Conservation (phyloP, 2,797 vertebrate species). For the Rhadinocentrus ornatus region DNA sequence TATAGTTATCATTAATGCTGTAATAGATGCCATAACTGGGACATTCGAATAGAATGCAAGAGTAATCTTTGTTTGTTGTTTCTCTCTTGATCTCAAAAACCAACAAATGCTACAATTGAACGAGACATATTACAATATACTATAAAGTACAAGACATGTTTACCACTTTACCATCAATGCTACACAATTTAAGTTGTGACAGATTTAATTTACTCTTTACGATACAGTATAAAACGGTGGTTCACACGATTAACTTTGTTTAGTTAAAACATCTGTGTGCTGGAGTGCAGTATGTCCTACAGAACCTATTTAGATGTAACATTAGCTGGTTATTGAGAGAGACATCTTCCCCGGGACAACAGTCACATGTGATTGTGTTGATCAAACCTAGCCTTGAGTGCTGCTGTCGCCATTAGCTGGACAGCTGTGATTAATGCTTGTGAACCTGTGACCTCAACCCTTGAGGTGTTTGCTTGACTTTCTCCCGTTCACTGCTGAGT, state of each 20-base stretch:
- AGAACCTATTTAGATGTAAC: not conserved
- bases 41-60: not conserved
- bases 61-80: not conserved
- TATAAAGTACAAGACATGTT: not conserved
- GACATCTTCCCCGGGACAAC: constrained; percentile 75
- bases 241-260: not conserved
- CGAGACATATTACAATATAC: not conserved
- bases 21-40: not conserved
- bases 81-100: not conserved
- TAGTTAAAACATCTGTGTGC: constrained; percentile 4
- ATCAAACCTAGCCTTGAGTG: constrained; percentile 75
- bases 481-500: constrained; percentile 30
- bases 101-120: not conserved
- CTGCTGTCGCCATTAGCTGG: constrained; percentile 78
- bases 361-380: constrained; percentile 78
- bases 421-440: constrained; percentile 85
- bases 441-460: constrained; percentile 75
- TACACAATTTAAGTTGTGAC: not conserved
- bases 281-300: constrained; percentile 42
- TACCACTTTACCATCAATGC: not conserved
- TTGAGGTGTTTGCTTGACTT: constrained; percentile 69
- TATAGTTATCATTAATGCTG: not conserved
- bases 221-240: not conserved
- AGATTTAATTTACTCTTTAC: not conserved
- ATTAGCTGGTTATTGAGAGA: constrained; percentile 67